Conservation (phyloP, 2,888 invertebrate species). For the Dryobotodes eremita region DNA sequence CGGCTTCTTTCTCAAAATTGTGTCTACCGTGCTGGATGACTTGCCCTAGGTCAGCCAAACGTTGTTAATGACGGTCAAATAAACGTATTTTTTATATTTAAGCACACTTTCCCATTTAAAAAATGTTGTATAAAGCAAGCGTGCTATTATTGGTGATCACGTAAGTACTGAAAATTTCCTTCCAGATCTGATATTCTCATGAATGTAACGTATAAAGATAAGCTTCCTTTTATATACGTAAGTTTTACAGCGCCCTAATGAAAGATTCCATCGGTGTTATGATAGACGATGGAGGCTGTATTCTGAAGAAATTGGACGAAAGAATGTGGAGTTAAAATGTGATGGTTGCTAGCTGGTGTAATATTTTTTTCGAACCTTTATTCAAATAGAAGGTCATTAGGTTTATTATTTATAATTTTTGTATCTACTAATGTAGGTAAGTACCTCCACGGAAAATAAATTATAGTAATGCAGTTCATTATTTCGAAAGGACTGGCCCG, state of each 20-base stretch:
- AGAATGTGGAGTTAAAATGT: not conserved
- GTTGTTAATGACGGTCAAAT: no score
- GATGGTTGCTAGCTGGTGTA: not conserved
- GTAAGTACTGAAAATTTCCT: not conserved
- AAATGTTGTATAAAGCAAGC: not conserved
- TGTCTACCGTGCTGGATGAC: no score
- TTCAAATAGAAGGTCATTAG: not conserved
- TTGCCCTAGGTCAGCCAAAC: no score
- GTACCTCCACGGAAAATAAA: no score
- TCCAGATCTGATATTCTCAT: conserved; percentile 33
- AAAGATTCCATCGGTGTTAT: conserved; percentile 66
- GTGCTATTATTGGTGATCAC: not conserved
- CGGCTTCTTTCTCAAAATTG: no score
- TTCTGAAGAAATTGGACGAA: conserved; percentile 36
- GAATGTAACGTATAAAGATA: conserved; percentile 43
- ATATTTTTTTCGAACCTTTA: not conserved
- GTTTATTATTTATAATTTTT: no score
- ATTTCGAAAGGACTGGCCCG: no score
- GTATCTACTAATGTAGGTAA: no score
- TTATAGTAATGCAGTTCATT: no score
- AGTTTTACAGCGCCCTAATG: conserved; percentile 65
- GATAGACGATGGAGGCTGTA: conserved; percentile 42
- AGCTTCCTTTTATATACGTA: conserved; percentile 52
- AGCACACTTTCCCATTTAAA: not conserved
- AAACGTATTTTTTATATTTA: no score